Percentiles rank a stretch among this genome's conserved stretches.
These are phyloP conservation scores for Hormaphis cornu DNA, from an alignment of 1,140 invertebrate genomes.

Conservation along the genomic window DNA sequence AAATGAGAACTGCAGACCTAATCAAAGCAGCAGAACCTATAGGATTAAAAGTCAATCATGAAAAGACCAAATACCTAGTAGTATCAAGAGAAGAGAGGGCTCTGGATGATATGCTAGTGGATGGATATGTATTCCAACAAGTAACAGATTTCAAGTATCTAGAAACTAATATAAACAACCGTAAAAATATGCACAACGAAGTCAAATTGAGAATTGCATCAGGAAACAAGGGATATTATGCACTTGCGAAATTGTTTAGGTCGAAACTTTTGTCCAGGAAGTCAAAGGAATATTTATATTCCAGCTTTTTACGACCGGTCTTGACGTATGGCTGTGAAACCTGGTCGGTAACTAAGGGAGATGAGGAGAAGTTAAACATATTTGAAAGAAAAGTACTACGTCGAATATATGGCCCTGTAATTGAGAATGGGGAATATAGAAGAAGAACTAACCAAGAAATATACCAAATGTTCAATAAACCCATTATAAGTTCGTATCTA, in stretches of 20 bases:
- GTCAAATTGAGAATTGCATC: neutral
- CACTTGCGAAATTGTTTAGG: neutral
- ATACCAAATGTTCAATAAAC: conserved; percentile 19
- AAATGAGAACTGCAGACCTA: neutral
- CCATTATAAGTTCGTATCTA: neutral
- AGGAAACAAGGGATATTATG: neutral
- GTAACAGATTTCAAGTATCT: neutral
- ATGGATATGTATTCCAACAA: neutral
- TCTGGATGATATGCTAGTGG: neutral
- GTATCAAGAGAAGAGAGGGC: neutral
- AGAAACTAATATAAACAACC: neutral
- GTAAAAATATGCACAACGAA: neutral
- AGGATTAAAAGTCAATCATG: neutral
- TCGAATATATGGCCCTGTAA: conserved; percentile 31
- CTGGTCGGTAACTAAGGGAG: too few relatives aligned
- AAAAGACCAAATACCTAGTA: too few relatives aligned
- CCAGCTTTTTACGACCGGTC: conserved; percentile 23
- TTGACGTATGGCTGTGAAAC: too few relatives aligned
- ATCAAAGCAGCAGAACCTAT: neutral
- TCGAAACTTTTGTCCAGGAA: neutral
- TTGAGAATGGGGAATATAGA: too few relatives aligned
- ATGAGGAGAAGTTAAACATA: too few relatives aligned
- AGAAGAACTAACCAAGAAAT: conserved; percentile 29
- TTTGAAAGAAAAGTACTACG: too few relatives aligned
- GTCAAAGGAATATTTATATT: neutral